Base-by-base conservation (phyloP, 2,797 vertebrate species). In the Leptatherina wallacei region DNA sequence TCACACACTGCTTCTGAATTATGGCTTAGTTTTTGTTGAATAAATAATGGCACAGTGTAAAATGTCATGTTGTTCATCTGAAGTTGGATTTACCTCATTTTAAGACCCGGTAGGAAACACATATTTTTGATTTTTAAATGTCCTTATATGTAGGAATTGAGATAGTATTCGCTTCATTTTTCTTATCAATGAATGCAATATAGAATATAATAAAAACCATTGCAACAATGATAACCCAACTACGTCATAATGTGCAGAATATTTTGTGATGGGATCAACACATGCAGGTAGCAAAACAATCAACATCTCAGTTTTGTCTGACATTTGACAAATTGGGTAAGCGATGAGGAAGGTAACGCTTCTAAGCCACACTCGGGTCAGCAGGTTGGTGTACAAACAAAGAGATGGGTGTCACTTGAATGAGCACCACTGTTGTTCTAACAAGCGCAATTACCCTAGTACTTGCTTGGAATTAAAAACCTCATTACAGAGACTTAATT, bases 381-480 rank as follows among this genome's bases (percentile, higher is more conserved):
- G 69, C 3, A 29, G 59, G 61, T 54, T 24, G 71, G 32, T 76
- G 71, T 44, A 68, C 58, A 80, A 84, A 83, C 86, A 81, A 64
- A 69, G 61, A 35, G 38, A 54, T 5, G 75, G 69, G 83, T 38
- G 80, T 86, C 85, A 76, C 83, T 78, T 69, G 65, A 75, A 4
- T 70, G 81, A 83, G 63, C 81, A 65, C 57, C 49, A 52, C 22
- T 69, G 72, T 75, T 80, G 62, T 81, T 80, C 60, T 56, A 80
- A 71, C 80, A 84, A 85, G 82, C 77, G 84, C 83, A 84, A 79
- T 83, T 87, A 87, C 70, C 75, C 78, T 59, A 74, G 79, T 71
- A 80, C 80, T 81, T 42, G 67, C 63, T 77, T 47, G 67, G 71
- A 88, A 85, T 80, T 87, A 79, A 84, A 89, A 84, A 75, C 44